These are phyloP conservation scores for Eudyptes chrysolophus DNA, from an alignment of 2,113 vertebrate species.

Conservation along the genomic window DNA sequence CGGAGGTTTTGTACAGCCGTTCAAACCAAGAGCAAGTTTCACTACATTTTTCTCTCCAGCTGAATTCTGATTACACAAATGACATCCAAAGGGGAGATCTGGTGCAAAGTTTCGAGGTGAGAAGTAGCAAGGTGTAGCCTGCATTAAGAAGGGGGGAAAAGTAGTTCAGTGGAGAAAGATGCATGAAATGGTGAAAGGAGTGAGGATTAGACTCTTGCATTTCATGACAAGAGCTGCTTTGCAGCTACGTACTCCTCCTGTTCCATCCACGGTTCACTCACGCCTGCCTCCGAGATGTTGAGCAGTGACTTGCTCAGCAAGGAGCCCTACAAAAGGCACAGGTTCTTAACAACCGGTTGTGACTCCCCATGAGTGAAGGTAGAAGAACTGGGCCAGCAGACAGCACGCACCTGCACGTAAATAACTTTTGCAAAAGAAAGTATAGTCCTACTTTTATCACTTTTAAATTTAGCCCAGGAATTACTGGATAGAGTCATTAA, in stretches of 20 bases:
- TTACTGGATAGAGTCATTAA: background rate
- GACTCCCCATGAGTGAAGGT: rapidly evolving
- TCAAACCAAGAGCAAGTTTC: background rate
- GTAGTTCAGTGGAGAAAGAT: background rate
- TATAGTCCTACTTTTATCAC: background rate
- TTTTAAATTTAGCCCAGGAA: background rate
- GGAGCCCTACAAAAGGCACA: background rate
- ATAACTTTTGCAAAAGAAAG: background rate
- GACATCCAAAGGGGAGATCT: background rate
- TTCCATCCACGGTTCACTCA: background rate
- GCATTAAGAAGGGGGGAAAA: background rate
- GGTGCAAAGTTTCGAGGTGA: background rate
- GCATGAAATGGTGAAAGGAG: background rate
- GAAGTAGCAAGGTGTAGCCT: rapidly evolving
- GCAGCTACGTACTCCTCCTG: background rate
- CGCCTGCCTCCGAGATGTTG: background rate
- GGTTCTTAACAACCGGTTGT: background rate
- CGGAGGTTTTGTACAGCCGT: background rate
- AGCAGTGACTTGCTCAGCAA: background rate
- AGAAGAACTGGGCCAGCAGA: background rate
- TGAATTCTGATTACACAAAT: background rate
- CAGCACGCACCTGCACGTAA: rapidly evolving
- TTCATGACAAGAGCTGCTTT: background rate
- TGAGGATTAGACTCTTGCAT: background rate
- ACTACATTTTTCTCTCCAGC: background rate